These are phyloP conservation scores for Eclectus roratus DNA, from an alignment of 2,113 vertebrate genomes.

Conservation along the genomic window DNA sequence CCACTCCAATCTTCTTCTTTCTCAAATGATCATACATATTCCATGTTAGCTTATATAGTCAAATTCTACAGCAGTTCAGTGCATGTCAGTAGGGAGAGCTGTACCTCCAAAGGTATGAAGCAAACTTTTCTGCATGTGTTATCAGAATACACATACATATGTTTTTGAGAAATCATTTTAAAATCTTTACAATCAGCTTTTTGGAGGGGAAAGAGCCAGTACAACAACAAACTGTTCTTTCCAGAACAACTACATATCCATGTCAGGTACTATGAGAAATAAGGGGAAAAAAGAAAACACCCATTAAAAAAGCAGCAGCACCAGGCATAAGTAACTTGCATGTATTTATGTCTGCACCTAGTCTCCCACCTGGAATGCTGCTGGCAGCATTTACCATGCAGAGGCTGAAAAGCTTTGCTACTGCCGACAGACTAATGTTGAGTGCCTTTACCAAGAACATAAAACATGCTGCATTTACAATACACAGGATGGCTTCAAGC, in stretches of 20 bases:
- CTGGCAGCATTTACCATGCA: background rate
- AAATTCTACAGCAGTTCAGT: background rate
- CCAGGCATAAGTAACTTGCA: background rate
- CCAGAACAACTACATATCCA: background rate
- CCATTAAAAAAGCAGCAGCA: background rate
- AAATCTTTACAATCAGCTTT: background rate
- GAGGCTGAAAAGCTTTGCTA: background rate
- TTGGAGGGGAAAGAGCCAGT: background rate
- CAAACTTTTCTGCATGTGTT: background rate
- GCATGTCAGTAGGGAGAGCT: rapidly evolving
- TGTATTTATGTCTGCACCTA: background rate
- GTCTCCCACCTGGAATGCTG: background rate
- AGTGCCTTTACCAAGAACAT: background rate
- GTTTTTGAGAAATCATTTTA: background rate
- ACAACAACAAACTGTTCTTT: background rate
- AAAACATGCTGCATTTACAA: background rate
- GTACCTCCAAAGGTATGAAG: background rate
- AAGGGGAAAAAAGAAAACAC: background rate
- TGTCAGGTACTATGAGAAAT: background rate
- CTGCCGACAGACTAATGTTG: background rate
- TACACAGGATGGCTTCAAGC: background rate
- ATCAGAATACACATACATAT: rapidly evolving
- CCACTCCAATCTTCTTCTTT: background rate
- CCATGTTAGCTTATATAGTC: background rate
- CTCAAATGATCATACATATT: rapidly evolving